Evolutionary conservation across 2,113 vertebrate genomes (phyloP), one percentile per base, ranked within the genome.

Genomic region (Catharus fuscescens): DNA sequence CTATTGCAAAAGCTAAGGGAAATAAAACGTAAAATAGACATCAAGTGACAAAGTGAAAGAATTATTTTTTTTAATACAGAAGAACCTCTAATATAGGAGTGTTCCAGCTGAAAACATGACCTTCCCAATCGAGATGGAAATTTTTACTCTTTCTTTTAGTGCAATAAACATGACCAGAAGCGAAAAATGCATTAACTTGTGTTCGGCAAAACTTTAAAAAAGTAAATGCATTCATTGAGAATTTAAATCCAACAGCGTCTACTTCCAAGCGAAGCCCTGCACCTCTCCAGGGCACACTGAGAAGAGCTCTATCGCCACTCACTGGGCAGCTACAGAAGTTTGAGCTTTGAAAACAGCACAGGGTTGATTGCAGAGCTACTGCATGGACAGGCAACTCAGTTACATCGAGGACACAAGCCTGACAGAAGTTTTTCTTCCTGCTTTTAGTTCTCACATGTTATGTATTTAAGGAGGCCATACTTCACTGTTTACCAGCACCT

Each of bases 231-330:
- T 40, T 21, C 24, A 28, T 0, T 31, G 70, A 44, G 24, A 70
- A 77, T 29, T 80, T 80, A 88, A 93, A 73, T 1, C 4, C 1
- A 0, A 2, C 1, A 66, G 9, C 0, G 1, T 40, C 12, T 18
- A 11, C 18, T 29, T 15, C 15, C 56, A 50, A 32, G 21, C 71
- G 23, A 74, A 59, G 64, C 23, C n/a, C 24, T 40, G 44, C 53
- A 21, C 1, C 16, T 16, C 29, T 32, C 10, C 10, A 7, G 26
- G 8, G 9, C 45, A 28, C 11, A 1, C 0, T 34, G 61, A 32
- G 34, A 73, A 91, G 83, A 86, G 25, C 61, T 93, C 86, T 95
- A 18, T 5, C 80, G 74, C 96, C 97, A 96, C 93, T 95, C 87
- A 52, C 67, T 78, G 97, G 95, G 45, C 45, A 88, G 25, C 14